phyloP scores from a whole-genome alignment of 2,113 vertebrate genomes.

The Propithecus coquereli region DNA sequence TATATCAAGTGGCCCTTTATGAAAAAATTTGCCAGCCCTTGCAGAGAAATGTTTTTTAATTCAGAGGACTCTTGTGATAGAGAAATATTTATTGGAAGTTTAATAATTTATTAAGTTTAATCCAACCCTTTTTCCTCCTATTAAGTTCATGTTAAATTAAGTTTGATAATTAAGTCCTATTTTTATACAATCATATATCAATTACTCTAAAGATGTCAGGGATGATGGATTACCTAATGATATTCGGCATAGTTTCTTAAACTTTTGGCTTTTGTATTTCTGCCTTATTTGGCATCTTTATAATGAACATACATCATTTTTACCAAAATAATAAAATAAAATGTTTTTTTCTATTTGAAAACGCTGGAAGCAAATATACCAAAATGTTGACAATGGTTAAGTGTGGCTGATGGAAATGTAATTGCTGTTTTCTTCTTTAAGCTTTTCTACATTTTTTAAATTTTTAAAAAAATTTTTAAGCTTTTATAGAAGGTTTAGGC shows the following conservation, averaged over 20 bases:
- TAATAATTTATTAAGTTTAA: constrained; percentile 38
- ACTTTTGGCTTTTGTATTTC: constrained; percentile 14
- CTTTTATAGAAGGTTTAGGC: neutral
- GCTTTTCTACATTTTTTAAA: constrained; percentile 21
- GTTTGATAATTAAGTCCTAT: constrained; percentile 41
- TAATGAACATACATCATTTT: constrained; percentile 31
- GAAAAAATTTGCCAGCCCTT: neutral
- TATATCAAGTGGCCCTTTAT: neutral
- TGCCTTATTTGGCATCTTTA: constrained; percentile 42
- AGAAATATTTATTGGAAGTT: constrained; percentile 31
- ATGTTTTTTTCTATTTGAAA: constrained; percentile 14
- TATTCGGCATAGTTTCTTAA: constrained; percentile 22
- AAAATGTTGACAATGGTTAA: constrained; percentile 27
- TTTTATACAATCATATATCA: constrained; percentile 37
- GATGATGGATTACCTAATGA: constrained; percentile 18
- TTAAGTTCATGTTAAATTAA: constrained; percentile 54
- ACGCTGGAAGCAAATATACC: neutral
- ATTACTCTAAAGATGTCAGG: constrained; percentile 6
- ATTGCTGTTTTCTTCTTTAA: constrained; percentile 38
- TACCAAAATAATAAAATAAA: constrained; percentile 19
- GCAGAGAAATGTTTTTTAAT: neutral
- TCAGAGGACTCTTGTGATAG: neutral
- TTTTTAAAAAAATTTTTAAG: neutral
- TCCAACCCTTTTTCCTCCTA: neutral
- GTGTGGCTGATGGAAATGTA: neutral